Conservation (phyloP, 1,140 invertebrate species). For the Drosophila nigromelanica region DNA sequence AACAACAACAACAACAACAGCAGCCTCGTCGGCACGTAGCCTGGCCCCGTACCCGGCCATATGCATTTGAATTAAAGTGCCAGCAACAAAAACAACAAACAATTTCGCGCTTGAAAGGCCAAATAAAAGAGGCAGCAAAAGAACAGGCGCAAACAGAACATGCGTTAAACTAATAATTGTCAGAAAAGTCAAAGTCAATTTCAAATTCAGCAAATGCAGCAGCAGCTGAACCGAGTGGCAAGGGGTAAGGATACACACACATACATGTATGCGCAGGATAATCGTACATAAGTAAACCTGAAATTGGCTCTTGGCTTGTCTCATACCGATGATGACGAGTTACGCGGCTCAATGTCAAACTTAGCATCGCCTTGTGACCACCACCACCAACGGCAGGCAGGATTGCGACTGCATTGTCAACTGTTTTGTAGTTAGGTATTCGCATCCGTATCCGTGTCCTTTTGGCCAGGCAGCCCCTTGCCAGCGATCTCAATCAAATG, state of each 20-base stretch:
- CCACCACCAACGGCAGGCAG: constrained; percentile 24
- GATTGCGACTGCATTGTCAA: constrained; percentile 47
- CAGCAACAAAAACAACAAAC: constrained; percentile 70
- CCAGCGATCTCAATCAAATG: constrained; percentile 72
- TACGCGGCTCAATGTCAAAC: constrained; percentile 75
- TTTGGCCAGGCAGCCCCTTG: constrained; percentile 24
- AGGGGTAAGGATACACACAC: constrained; percentile 13
- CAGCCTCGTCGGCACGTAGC: constrained; percentile 24
- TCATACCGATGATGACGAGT: constrained; percentile 53
- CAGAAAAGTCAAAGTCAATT: constrained; percentile 77
- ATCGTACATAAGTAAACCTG: constrained; percentile 52
- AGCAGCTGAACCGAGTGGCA: constrained; percentile 16
- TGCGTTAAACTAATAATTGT: constrained; percentile 82
- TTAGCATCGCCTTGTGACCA: constrained; percentile 15
- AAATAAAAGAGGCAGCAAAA: constrained; percentile 56
- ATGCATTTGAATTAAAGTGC: constrained; percentile 71
- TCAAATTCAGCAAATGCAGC: constrained; percentile 45
- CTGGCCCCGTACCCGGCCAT: constrained; percentile 8
- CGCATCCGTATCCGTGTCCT: constrained; percentile 8
- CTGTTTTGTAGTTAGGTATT: constrained; percentile 47
- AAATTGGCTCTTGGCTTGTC: constrained; percentile 38
- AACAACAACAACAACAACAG: constrained; percentile 46
- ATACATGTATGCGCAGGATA: constrained; percentile 38
- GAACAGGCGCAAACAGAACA: constrained; percentile 57
- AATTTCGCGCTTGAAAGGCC: constrained; percentile 77